Base-by-base conservation (phyloP, 1,140 invertebrate genomes). In the Dreissena polymorpha region DNA sequence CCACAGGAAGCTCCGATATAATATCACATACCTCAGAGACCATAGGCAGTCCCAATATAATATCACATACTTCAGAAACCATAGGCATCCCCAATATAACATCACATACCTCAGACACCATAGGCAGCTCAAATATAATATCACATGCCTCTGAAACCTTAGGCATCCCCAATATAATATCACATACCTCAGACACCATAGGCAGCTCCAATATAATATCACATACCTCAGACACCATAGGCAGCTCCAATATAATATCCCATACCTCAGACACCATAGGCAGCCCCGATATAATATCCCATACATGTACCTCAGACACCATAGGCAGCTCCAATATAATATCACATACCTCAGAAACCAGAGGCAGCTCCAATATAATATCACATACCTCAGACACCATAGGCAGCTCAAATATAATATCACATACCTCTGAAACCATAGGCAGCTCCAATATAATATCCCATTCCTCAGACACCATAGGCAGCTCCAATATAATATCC, bases 221-320 rank as follows among this genome's bases (percentile, higher is more conserved):
- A 39, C 79, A 72, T 85, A 90, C 89, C 82, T 86, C 82, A 63
- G 89, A 89, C 51, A 88, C 86, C 84, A 87, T 89, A 6, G 88
- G 82, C 3, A 91, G 67, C 0, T 90, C 91, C n/a, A n/a, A n/a
- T n/a, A n/a, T 39, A 39, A 39, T 39, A 39, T 39, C 39, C 2
- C 79, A 72, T 85, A 90, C 89, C 82, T 86, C 82, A 63, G 89
- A 89, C 51, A 88, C 86, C 84, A 87, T 89, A 6, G 88, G 82
- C 3, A 91, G 67, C 0, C 91, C 91, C 8, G 8, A 39, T 39
- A 39, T 39, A n/a, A n/a, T n/a, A n/a, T n/a, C n/a, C n/a, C n/a
- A n/a, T n/a, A n/a, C 39, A 39, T 79, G 69, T 85, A 90, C 89
- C 82, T 86, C 82, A 63, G 89, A 89, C 51, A 88, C 86, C 84